Percentiles rank a stretch among this genome's conserved stretches.
Conservation (phyloP, 2,888 invertebrate genomes). For the Orthonychiurus folsomi region DNA sequence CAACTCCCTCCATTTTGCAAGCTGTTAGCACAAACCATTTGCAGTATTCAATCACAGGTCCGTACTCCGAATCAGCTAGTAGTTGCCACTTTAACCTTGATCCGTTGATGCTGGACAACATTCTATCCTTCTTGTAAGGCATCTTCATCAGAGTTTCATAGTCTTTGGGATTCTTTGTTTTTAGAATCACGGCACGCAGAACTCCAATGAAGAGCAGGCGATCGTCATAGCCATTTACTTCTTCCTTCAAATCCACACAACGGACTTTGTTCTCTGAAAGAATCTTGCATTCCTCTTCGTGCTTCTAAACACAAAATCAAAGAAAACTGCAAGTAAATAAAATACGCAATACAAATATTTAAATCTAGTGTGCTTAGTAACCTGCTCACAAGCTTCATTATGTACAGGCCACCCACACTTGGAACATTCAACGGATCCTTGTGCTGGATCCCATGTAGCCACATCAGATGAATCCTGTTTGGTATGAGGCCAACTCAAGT, state of each 20-base stretch:
- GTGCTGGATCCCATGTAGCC: background rate
- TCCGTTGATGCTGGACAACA: background rate
- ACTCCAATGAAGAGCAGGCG: background rate
- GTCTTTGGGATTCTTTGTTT: background rate
- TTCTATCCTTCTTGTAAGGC: background rate
- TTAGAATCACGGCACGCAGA: background rate
- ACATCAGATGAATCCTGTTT: background rate
- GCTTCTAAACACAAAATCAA: background rate
- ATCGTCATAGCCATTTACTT: too few relatives aligned
- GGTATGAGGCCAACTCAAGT: too few relatives aligned
- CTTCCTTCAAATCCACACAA: background rate
- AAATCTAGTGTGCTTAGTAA: too few relatives aligned
- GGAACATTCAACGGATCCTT: too few relatives aligned
- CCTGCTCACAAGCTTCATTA: background rate
- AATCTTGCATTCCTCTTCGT: background rate
- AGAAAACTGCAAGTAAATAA: background rate
- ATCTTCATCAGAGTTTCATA: background rate
- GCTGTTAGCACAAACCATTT: background rate
- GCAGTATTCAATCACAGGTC: background rate
- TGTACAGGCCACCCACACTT: background rate
- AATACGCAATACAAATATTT: too few relatives aligned
- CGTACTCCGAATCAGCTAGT: background rate
- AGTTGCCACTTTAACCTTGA: background rate
- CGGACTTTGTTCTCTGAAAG: background rate
- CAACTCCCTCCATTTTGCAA: background rate